Evolutionary conservation across 2,113 vertebrate species (phyloP), one percentile per base, ranked within the genome.

Genomic region (Lota lota): DNA sequence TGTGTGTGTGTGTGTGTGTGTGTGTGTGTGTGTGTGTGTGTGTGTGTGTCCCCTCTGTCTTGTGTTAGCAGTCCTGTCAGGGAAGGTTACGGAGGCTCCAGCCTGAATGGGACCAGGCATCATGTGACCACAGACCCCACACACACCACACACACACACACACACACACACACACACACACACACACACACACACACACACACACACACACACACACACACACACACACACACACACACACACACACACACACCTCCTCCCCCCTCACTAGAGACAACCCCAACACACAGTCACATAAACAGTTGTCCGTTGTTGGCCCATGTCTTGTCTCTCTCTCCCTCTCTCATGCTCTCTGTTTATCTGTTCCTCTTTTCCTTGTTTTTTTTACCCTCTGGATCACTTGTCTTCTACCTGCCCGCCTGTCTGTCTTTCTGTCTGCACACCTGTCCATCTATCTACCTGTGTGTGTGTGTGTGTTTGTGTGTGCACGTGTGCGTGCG

Each of bases 271-370:
- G 67, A 74, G 64, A 36, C 51, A 28, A 54, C 60, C 61, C 68
- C 63, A 60, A 70, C 33, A 47, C 18, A 36, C 68, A 63, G 68
- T 20, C 70, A 78, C 59, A 86, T 73, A 79, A 78, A 75, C 80
- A 74, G 74, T 74, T 40, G 68, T 47, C 77, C 77, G 75, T 84
- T 59, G 10, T 47, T 81, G 62, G 28, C 60, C 59, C 6, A 5
- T 22, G 18, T 51, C 22, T 12, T 59, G 54, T 22, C 50, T 16
- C 17, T 59, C 57, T 19, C 15, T 40, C 14, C 16, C n/a, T 61
- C 22, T 65, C 20, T 15, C 70, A 63, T 54, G 66, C 33, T 77
- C 22, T 75, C 63, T 68, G 60, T 51, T 54, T 63, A 68, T 73
- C 61, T 59, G 17, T 21, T 6, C 19, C 18, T 56, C 69, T 10